phyloP scores from a whole-genome alignment of 1,140 invertebrate species.

The Prorops nasuta region DNA sequence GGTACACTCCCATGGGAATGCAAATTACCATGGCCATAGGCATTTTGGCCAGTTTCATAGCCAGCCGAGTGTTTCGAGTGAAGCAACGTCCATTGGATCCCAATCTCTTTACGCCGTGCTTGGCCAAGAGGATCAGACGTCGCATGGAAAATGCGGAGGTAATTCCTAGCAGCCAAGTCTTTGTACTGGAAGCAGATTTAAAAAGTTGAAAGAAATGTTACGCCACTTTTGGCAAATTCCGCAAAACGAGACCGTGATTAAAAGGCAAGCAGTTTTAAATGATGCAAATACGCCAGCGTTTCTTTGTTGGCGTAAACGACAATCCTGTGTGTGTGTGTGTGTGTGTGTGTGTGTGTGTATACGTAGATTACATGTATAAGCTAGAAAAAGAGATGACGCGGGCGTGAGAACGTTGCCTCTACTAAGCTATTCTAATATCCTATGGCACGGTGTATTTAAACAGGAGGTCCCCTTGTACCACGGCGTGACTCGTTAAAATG shows the following conservation, averaged over 20 bases:
- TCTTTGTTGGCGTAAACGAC: no score
- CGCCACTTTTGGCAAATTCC: not conserved
- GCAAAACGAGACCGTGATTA: not conserved
- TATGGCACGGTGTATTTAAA: conserved; percentile 18
- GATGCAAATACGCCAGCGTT: no score
- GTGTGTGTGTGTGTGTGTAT: not conserved
- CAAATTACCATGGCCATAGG: conserved; percentile 65
- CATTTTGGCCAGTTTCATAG: conserved; percentile 58
- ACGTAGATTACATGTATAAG: not conserved
- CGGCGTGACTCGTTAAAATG: conserved; percentile 16
- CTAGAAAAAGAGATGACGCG: no score
- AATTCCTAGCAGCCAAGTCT: conserved; percentile 34
- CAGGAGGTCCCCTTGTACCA: conserved; percentile 14
- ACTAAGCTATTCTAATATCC: conserved; percentile 16
- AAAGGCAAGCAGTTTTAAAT: no score
- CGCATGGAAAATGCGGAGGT: conserved; percentile 23
- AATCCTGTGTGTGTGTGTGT: not conserved
- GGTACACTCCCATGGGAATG: conserved; percentile 70
- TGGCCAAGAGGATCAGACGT: conserved; percentile 56
- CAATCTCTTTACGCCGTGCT: conserved; percentile 65
- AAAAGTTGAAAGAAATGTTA: not conserved
- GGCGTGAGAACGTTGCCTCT: conserved; percentile 23
- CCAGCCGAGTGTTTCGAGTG: conserved; percentile 30
- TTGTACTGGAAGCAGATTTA: conserved; percentile 25
- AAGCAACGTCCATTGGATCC: conserved; percentile 54